Evolutionary conservation across 2,113 vertebrate genomes (phyloP), one percentile per base, ranked within the genome.

Genomic region (Lycaon pictus): DNA sequence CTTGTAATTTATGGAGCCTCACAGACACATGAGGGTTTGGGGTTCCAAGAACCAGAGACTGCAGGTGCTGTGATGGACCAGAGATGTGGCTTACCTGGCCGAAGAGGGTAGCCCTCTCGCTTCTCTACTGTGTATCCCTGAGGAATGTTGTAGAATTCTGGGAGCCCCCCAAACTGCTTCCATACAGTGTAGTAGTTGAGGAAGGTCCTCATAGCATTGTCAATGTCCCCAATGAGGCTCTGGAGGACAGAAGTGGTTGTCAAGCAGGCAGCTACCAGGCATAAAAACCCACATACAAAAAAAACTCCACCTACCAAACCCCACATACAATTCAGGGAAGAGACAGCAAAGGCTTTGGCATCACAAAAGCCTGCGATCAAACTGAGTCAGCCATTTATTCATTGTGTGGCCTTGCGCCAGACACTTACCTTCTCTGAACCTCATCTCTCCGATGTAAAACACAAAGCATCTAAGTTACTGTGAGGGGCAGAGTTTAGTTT

Each of bases 141-240:
- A 76, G 99, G 99, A 98, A 99, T 99, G 98, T 99, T 99, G 99
- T 99, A 99, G 96, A 99, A 99, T 98, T 99, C 99, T 0, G 99
- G 99, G 87, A 99, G 99, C 0, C 99, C 99, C 86, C 99, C 99
- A 98, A 99, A 99, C 98, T 99, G 99, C 90, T 99, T 99, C 99
- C 99, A 99, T 37, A 99, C 99, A 0, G 99, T 99, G 98, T 99
- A 99, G 96, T 99, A 99, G 98, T 99, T 99, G 97, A 99, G 99
- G 97, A 99, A 99, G 20, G 99, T 99, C 97, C 99, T 98, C 98
- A 99, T 99, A 11, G 99, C 99, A 27, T 99, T 99, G 81, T 99
- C 99, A 25, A 99, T 98, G 93, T 99, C 99, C 71, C 99, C 99
- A 69, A 99, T 98, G 19, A 99, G 98, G 95, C 99, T 99, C 99